Base-by-base conservation (phyloP, 2,888 invertebrate species). In the Nomada lathburiana region DNA sequence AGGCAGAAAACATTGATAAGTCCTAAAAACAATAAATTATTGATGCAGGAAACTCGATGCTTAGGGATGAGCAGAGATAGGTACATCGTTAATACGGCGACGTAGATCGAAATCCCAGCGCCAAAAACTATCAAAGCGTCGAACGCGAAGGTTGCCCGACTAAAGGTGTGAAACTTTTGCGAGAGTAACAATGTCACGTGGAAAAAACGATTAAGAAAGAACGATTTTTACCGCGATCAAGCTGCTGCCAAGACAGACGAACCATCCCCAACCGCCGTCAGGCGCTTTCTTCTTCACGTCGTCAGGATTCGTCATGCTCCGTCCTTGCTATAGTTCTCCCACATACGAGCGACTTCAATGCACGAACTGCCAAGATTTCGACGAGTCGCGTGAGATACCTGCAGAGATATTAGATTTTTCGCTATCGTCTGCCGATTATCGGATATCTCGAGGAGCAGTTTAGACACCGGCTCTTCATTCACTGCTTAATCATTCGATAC, bases 191-290 rank as follows among this genome's bases (percentile, higher is more conserved):
- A 36, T 36, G 36, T 36, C 36, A 36, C 36, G 29, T 29, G 29
- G 29, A 29, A 7, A 29, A 29, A 29, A 29, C 29, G 29, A 29
- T 29, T 29, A 29, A 29, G 29, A 29, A 2, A 64, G 4, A 69
- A 44, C 7, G 97, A 63, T 50, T n/a, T 53, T 97, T 94, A 97
- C 97, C 95, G 97, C 97, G 89, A 97, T 97, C 92, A 97, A 94
- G 94, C 97, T 97, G 90, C 97, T 97, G 91, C 97, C 97, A 85
- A 97, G 95, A 89, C 97, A 97, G 84, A 97, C 97, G 94, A 97
- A 95, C 98, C 97, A 98, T 80, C 97, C 97, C 97, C 97, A 97
- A 80, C 97, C 97, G 74, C 97, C 97, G 93, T 97, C 97, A 68
- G 97, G 97, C 55, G 97, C 96, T 89, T 97, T 86, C 18, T 75